Evolutionary conservation across 2,888 invertebrate species (phyloP).

Genomic region (Philopedon plagiatum): DNA sequence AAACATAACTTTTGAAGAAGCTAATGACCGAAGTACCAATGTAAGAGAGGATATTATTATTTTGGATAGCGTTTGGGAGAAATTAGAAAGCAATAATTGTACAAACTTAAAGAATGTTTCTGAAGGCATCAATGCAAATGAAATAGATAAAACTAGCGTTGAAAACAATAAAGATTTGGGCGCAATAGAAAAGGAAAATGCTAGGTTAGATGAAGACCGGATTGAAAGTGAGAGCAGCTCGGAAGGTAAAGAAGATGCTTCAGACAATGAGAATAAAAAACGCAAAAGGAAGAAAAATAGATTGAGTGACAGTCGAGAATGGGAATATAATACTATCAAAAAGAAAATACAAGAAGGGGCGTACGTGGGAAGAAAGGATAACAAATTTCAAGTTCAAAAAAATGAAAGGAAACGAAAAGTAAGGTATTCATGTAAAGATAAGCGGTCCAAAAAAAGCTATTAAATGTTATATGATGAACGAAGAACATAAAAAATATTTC

Average conservation of each 20-base stretch:
- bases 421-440: conserved; percentile 28
- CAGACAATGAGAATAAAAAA: conserved; percentile 29
- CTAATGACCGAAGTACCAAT: too few relatives aligned
- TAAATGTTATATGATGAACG: conserved; percentile 40
- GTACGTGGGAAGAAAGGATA: conserved; percentile 37
- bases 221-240: conserved; percentile 30
- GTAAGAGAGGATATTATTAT: too few relatives aligned
- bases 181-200: conserved; percentile 27
- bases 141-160: conserved; percentile 29
- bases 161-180: conserved; percentile 13
- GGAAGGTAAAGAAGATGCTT: conserved; percentile 30
- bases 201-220: conserved; percentile 25
- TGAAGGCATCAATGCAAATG: conserved; percentile 30
- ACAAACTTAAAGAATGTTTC: too few relatives aligned
- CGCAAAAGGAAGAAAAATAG: conserved; percentile 40
- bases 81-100: too few relatives aligned
- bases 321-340: conserved; percentile 35
- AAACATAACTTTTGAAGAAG: conserved; percentile 30
- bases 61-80: conserved; percentile 22
- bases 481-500: conserved; percentile 36
- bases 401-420: conserved; percentile 35
- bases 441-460: conserved; percentile 22
- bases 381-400: conserved; percentile 30
- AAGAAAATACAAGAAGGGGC: conserved; percentile 23
- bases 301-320: conserved; percentile 30